phyloP scores from a whole-genome alignment of 2,113 vertebrate genomes.

The Willisornis vidua region DNA sequence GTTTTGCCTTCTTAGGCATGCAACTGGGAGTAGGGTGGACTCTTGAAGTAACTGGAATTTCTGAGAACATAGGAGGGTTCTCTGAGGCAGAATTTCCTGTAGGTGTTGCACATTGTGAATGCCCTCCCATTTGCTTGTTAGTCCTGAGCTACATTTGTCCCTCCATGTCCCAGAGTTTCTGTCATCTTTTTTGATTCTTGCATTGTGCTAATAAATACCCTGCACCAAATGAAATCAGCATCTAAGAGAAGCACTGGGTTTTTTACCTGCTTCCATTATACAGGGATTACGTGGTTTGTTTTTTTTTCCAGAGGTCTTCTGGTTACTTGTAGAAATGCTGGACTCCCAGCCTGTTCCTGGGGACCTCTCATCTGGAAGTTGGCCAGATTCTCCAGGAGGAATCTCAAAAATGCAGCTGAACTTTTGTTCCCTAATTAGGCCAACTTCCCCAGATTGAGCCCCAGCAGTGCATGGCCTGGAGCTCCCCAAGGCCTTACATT shows the following conservation, averaged over 20 bases:
- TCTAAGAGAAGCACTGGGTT: neutral
- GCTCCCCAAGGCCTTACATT: conserved; percentile 64
- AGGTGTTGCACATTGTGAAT: neutral
- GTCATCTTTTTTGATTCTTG: neutral
- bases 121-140: neutral
- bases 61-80: neutral
- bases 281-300: neutral
- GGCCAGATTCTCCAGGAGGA: conserved; percentile 77
- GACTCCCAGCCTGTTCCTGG: conserved; percentile 68
- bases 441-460: conserved; percentile 79
- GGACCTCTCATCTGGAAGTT: conserved; percentile 75
- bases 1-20: neutral
- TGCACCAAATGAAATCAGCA: neutral
- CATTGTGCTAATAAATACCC: neutral
- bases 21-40: neutral
- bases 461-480: conserved; percentile 40
- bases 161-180: neutral
- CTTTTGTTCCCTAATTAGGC: conserved; percentile 96
- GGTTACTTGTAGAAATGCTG: conserved; percentile 47
- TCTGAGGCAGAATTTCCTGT: neutral
- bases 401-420: conserved; percentile 87
- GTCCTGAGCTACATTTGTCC: neutral
- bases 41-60: neutral
- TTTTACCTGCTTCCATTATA: neutral
- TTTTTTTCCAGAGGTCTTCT: neutral